Evolutionary conservation across 2,113 vertebrate genomes (phyloP).

Genomic region (Oceanodroma tethys): DNA sequence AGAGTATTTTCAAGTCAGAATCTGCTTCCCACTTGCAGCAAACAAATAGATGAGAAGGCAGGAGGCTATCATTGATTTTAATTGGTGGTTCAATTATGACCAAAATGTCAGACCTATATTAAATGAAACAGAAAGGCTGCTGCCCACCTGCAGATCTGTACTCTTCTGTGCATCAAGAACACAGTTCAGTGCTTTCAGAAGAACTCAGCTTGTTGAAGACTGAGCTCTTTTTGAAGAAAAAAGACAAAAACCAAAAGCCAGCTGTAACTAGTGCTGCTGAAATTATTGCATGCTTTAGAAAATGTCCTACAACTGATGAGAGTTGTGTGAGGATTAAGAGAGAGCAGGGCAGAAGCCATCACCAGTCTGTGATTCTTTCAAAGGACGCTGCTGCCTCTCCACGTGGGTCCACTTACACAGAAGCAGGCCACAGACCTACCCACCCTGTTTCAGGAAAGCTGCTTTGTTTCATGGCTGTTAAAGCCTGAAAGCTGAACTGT

Average conservation of each 20-base stretch:
- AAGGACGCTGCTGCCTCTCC: background rate
- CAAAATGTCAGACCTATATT: background rate
- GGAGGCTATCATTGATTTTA: background rate
- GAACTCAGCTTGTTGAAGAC: background rate
- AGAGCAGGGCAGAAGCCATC: background rate
- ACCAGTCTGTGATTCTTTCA: background rate
- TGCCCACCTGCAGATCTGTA: background rate
- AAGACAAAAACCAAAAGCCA: accelerated
- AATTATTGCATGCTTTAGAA: background rate
- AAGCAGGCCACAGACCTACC: background rate
- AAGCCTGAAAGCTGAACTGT: background rate
- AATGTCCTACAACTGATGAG: background rate
- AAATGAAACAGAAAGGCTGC: background rate
- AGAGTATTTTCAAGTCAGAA: background rate
- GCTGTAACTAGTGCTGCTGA: background rate
- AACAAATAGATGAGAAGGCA: background rate
- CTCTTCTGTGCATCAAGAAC: background rate
- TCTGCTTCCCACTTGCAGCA: background rate
- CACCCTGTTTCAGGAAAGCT: background rate
- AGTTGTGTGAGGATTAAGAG: background rate
- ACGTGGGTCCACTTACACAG: accelerated
- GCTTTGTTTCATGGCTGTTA: background rate
- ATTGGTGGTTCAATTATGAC: background rate
- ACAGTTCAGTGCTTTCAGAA: background rate
- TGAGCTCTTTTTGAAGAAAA: background rate